Conservation (phyloP, 2,797 vertebrate species). For the Syndactyla subalaris region DNA sequence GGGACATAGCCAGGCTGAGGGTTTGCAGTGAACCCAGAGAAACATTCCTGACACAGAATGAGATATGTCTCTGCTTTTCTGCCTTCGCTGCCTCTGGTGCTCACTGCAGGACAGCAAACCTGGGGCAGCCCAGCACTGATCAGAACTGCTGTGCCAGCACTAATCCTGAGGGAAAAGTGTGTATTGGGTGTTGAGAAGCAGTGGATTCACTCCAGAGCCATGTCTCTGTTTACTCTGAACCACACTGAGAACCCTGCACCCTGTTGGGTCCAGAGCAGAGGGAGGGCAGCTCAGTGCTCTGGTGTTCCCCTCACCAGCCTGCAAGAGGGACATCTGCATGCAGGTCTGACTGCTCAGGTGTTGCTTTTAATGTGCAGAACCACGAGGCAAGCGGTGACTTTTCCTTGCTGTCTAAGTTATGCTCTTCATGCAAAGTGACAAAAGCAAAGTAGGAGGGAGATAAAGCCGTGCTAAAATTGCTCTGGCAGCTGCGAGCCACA, state of each 20-base stretch:
- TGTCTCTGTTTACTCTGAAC: background rate
- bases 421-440: background rate
- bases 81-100: too few relatives aligned
- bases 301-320: fast-evolving
- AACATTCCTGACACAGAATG: fast-evolving
- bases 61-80: background rate
- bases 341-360: background rate
- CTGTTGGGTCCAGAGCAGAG: background rate
- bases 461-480: background rate
- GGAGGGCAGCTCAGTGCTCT: fast-evolving
- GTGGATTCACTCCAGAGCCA: background rate
- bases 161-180: fast-evolving
- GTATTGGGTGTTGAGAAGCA: background rate
- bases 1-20: background rate
- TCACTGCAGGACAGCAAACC: too few relatives aligned
- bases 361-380: background rate
- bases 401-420: background rate
- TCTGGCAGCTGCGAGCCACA: background rate
- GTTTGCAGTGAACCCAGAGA: background rate
- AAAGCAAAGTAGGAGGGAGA: background rate
- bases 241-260: background rate
- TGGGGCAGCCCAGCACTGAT: too few relatives aligned
- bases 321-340: fast-evolving
- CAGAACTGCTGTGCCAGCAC: fast-evolving
- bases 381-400: background rate